Percentiles rank a stretch among this genome's conserved stretches.
phyloP scores from a whole-genome alignment of 2,797 vertebrate genomes.

The Loris lydekkerianus region DNA sequence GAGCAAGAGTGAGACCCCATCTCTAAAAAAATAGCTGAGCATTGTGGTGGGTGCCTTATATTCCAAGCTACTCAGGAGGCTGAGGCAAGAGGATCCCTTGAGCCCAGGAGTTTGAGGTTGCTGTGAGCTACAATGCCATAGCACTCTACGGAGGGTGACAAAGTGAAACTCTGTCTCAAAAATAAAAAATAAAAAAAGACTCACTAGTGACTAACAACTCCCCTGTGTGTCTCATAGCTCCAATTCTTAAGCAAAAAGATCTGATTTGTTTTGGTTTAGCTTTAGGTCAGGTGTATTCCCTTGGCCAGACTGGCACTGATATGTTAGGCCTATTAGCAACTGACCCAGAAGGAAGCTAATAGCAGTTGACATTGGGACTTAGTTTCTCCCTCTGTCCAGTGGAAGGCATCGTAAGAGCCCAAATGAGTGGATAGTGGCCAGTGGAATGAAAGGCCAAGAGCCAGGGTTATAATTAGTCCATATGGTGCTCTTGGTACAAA shows the following conservation, averaged over 20 bases:
- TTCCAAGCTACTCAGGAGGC: too few relatives aligned
- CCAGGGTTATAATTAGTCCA: background rate
- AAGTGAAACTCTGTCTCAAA: too few relatives aligned
- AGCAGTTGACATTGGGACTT: background rate
- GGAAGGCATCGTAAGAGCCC: background rate
- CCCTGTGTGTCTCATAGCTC: background rate
- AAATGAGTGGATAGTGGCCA: background rate
- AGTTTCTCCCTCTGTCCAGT: slow-evolving; percentile 15
- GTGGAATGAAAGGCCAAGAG: background rate
- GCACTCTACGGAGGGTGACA: too few relatives aligned
- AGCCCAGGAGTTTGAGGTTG: too few relatives aligned
- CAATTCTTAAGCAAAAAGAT: slow-evolving; percentile 27
- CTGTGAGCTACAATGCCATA: too few relatives aligned
- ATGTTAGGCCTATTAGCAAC: background rate
- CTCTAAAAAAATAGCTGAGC: too few relatives aligned
- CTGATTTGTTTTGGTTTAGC: slow-evolving; percentile 1
- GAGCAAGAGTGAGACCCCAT: too few relatives aligned
- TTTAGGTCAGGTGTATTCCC: background rate
- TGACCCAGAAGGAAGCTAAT: background rate
- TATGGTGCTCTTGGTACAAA: background rate
- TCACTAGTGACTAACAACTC: background rate
- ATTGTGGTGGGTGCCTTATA: too few relatives aligned
- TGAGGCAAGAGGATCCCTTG: too few relatives aligned
- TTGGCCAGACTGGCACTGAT: background rate
- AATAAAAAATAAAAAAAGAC: background rate